A percentile compares a stretch with the other conserved stretches of the same genome.
phyloP scores from a whole-genome alignment of 2,113 vertebrate species.

The Lamprotornis superbus region DNA sequence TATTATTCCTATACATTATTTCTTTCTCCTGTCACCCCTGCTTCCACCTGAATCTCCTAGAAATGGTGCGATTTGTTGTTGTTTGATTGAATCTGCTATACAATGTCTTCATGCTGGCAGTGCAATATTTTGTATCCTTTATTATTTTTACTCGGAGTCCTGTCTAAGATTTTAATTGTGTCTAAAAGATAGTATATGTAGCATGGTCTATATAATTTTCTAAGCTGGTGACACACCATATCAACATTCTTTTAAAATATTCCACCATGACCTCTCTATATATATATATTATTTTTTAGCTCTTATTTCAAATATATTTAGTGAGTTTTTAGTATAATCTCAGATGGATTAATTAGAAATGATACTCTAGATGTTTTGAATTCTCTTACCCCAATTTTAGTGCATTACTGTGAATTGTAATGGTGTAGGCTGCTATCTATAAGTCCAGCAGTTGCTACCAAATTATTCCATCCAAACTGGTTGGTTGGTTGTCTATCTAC shows the following conservation, averaged over 20 bases:
- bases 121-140: not conserved
- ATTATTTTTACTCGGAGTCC: not conserved
- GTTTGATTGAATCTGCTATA: not conserved
- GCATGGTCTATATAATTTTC: not conserved
- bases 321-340: not conserved
- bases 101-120: not conserved
- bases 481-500: not conserved
- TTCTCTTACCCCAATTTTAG: not conserved
- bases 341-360: not conserved
- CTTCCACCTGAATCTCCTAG: not conserved
- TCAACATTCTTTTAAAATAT: not conserved
- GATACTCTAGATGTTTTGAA: not conserved
- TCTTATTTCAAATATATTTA: not conserved
- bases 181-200: not conserved
- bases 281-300: not conserved
- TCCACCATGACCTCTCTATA: not conserved
- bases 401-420: not conserved
- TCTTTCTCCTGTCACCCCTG: not conserved
- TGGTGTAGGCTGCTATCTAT: not conserved
- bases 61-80: not conserved
- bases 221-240: not conserved
- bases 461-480: not conserved
- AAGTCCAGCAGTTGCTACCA: not conserved
- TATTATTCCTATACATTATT: not conserved
- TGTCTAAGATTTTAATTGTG: not conserved